phyloP scores from a whole-genome alignment of 2,888 invertebrate genomes.

The Pseudolycoriella hygida region DNA sequence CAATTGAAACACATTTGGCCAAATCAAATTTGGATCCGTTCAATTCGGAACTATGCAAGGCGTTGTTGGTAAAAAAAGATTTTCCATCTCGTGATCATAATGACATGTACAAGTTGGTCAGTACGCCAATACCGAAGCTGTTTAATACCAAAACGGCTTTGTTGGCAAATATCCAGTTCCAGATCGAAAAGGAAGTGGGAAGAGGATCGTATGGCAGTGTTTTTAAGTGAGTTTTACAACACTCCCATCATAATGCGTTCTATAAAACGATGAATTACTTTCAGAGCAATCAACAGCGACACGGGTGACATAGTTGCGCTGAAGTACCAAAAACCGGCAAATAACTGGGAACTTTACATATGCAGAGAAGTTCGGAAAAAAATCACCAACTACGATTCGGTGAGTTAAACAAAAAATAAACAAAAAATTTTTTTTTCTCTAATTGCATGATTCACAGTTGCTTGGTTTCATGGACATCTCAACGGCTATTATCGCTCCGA shows the following conservation, averaged over 20 bases:
- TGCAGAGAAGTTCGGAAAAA: constrained; percentile 63
- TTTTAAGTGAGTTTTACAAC: constrained; percentile 36
- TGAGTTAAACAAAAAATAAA: constrained; percentile 18
- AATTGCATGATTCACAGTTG: constrained; percentile 29
- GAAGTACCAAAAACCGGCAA: constrained; percentile 79
- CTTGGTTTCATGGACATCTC: constrained; percentile 67
- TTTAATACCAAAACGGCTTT: constrained; percentile 33
- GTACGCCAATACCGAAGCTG: constrained; percentile 40
- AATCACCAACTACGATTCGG: constrained; percentile 39
- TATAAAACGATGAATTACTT: neutral
- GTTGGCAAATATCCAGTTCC: constrained; percentile 39
- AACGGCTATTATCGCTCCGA: constrained; percentile 59
- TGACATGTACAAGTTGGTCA: constrained; percentile 38
- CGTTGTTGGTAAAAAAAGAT: constrained; percentile 51
- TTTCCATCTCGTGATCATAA: constrained; percentile 48
- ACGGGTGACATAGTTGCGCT: constrained; percentile 40
- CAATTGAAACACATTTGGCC: constrained; percentile 23
- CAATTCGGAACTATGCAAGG: constrained; percentile 48
- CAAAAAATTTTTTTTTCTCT: neutral
- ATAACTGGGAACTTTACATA: constrained; percentile 91
- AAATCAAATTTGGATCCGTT: constrained; percentile 58
- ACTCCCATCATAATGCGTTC: neutral
- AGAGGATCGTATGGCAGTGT: constrained; percentile 80
- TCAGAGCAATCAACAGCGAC: constrained; percentile 22
- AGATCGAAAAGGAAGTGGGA: constrained; percentile 59